Base-by-base conservation (phyloP, 2,797 vertebrate species). In the Xiphophorus birchmanni region DNA sequence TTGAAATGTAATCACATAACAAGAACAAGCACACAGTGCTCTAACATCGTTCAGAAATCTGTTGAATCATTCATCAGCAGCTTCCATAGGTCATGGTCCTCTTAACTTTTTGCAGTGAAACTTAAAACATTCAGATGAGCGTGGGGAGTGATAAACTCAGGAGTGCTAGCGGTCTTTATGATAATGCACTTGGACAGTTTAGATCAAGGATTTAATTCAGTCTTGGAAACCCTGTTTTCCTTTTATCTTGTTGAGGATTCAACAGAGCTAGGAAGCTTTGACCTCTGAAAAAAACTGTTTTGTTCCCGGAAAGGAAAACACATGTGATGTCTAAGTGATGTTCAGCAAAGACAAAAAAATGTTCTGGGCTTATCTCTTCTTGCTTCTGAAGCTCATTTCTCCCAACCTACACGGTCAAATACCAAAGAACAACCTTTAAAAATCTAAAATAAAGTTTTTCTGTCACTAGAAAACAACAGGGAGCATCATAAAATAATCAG, bases 171-270 rank as follows among this genome's bases (percentile, higher is more conserved):
- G 82, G 87, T 86, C 80, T 82, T 79, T 42, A 6, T 72, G 75
- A 85, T 88, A 91, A 91, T 78, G 89, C 91, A 89, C 90, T 92
- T 88, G 2, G 56, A 87, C 80, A 86, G 83, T 85, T 86, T 29
- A 29, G 81, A 75, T 88, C 73, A 75, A 76, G 83, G 83, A 80
- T 63, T 85, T 75, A 76, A 83, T 60, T 32, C 65, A 65, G 67
- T 35, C 52, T 78, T 48, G 67, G 42, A 73, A 65, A 63, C 67
- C 76, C 65, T 81, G 50, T 77, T 82, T 83, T 75, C 37, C 54
- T 73, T 79, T 63, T 48, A 77, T 82, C 84, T 79, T 35, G 75
- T 65, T 7, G 78, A 73, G 77, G 86, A 82, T 84, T 90, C 77
- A 77, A 32, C 42, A 83, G 75, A 87, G 74, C 87, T 29, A 52